Evolutionary conservation across 2,113 vertebrate species (phyloP), one percentile per base, ranked within the genome.

Genomic region (Ictidomys tridecemlineatus): DNA sequence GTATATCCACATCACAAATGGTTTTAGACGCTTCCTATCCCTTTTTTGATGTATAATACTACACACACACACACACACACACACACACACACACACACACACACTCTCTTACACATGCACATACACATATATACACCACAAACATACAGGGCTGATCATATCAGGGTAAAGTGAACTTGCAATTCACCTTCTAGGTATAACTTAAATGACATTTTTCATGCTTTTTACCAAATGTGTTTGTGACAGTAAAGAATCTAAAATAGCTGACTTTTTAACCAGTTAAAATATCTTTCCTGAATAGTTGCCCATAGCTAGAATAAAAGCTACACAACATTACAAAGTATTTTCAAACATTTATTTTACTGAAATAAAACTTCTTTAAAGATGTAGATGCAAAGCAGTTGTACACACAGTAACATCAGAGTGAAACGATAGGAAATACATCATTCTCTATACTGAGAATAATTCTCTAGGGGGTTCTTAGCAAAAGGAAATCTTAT

Each of bases 331-430:
- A 89, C 88, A 80, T 67, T 95, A 69, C 37, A 48, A 85, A 96
- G 20, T 69, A 94, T 85, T 85, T 87, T 93, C 76, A 92, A 97
- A 92, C 72, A 78, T 89, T 82, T 85, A 58, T 94, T 96, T 97
- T 87, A 18, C 48, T 93, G 84, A 96, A 97, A 95, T 85, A 95
- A 89, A 88, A 73, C 28, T 78, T 93, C 76, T 39, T 79, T 69
- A n/a, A 91, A 96, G 53, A 42, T 89, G 26, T 39, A 48, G 45
- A 42, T 77, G 12, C 28, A 26, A 16, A 84, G 42, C 28, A 91
- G 39, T 77, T 85, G 26, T 70, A 73, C 14, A 53, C 5, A 83
- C 11, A 85, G 20, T 69, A 53, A 34, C 1, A 92, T 79, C 45
- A 20, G 16, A 96, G 8, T 42, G 11, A 93, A 95, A 56, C 16